Evolutionary conservation across 2,888 invertebrate genomes (phyloP), one percentile per base, ranked within the genome.

Genomic region (Polydesmus complanatus): DNA sequence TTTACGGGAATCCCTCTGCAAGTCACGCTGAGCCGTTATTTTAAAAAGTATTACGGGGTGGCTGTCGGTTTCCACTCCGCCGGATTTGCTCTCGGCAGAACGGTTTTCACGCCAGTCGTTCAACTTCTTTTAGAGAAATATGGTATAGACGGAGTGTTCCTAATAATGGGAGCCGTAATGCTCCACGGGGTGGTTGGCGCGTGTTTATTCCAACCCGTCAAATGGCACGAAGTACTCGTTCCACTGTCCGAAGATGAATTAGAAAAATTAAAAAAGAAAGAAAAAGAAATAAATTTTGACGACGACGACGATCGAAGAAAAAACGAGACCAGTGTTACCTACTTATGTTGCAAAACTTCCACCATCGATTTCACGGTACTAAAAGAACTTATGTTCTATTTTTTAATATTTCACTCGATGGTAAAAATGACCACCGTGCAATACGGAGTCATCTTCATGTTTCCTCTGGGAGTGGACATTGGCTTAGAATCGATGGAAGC

Each of bases 61-160:
- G 60, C 60, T 18, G 54, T 54, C 3, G 60, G 60, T 27, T 54
- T 22, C n/a, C 27, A 53, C 18, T 27, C 54, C 25, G 54, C 60
- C 23, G 48, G 60, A 14, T 60, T 54, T 19, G 60, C 60, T 23
- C 21, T 37, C 1, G 26, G 53, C 2, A 85, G 86, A 71, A 83
- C 69, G 52, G 54, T 68, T 19, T 47, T 70, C 27, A 69, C 69
- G 2, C 67, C 66, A 3, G 61, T 69, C n/a, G 62, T 67, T 22
- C 67, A 69, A 55, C 59, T 61, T 47, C 62, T 69, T 8, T 58
- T 68, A 21, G 62, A 62, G 1, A 59, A 58, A 23, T 68, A 68
- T 52, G 57, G 47, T n/a, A 22, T 21, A 25, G n/a, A 49, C 37
- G 50, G 27, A 2, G 26, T 47, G 19, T 27, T 61, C 22, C 53